These are phyloP conservation scores for Copidosoma floridanum DNA, from an alignment of 1,140 invertebrate genomes.

Conservation along the genomic window DNA sequence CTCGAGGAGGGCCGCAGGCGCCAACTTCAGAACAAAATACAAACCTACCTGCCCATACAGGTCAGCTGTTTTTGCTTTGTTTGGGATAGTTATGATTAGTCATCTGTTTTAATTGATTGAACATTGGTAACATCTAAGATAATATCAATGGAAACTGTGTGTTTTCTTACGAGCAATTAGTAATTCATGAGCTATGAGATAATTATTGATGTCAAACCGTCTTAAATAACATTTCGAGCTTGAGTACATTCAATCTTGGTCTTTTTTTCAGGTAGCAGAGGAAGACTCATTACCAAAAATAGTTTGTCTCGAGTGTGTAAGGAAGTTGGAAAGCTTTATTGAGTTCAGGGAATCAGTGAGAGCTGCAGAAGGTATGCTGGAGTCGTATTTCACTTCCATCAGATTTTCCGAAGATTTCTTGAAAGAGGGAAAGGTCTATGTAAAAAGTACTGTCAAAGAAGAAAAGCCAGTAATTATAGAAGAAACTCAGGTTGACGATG, in stretches of 20 bases:
- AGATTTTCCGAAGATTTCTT: slow-evolving; percentile 63
- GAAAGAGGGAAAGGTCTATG: slow-evolving; percentile 63
- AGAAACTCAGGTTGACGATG: slow-evolving; percentile 44
- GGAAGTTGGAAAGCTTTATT: slow-evolving; percentile 63
- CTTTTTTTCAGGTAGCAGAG: slow-evolving; percentile 60
- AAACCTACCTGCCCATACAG: slow-evolving; percentile 64
- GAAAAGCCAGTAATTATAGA: slow-evolving; percentile 41
- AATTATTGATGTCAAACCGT: no score
- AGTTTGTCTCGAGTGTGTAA: slow-evolving; percentile 65
- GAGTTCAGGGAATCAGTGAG: slow-evolving; percentile 66
- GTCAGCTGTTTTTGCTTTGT: slow-evolving; percentile 40
- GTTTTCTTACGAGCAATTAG: no score
- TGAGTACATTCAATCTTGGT: no score
- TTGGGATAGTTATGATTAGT: no score
- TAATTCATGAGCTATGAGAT: no score
- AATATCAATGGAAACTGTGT: no score
- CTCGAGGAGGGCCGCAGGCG: slow-evolving; percentile 64
- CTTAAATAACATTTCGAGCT: no score
- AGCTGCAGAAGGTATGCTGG: slow-evolving; percentile 67
- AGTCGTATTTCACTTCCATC: slow-evolving; percentile 64
- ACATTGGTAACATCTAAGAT: no score
- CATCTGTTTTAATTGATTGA: no score
- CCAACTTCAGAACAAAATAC: slow-evolving; percentile 65
- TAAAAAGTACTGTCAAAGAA: slow-evolving; percentile 48
- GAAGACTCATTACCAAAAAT: slow-evolving; percentile 71